A percentile compares a stretch with the other conserved stretches of the same genome.
phyloP scores from a whole-genome alignment of 2,797 vertebrate species.

The Pangasius larnaudii region DNA sequence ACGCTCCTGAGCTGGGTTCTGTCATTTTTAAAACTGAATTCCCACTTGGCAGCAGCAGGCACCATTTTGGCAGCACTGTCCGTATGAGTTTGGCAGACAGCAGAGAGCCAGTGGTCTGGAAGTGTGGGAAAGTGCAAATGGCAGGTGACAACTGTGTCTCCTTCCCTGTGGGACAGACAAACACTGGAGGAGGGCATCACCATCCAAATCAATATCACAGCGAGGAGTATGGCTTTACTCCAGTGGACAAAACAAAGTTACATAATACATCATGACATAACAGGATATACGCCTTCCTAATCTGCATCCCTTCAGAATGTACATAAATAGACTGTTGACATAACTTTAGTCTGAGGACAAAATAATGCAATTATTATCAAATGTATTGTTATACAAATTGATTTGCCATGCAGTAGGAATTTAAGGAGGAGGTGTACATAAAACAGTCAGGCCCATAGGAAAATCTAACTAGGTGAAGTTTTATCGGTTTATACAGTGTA shows the following conservation, averaged over 20 bases:
- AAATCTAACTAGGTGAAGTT: background rate
- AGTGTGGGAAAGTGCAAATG: slow-evolving; percentile 66
- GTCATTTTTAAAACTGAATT: slow-evolving; percentile 60
- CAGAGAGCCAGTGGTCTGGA: slow-evolving; percentile 45
- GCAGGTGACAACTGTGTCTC: slow-evolving; percentile 25
- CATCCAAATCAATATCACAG: slow-evolving; percentile 23
- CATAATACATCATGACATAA: slow-evolving; percentile 26
- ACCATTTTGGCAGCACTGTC: slow-evolving; percentile 62
- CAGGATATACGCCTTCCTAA: slow-evolving; percentile 19
- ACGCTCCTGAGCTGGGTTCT: slow-evolving; percentile 44
- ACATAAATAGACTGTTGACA: slow-evolving; percentile 12
- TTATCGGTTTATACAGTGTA: background rate
- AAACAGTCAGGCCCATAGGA: background rate
- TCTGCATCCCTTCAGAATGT: background rate
- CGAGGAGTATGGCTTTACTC: background rate
- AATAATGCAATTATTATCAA: slow-evolving; percentile 9
- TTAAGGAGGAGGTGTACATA: background rate
- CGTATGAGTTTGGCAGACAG: slow-evolving; percentile 55
- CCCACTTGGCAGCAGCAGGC: slow-evolving; percentile 61
- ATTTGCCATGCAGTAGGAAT: slow-evolving; percentile 14
- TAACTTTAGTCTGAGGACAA: background rate
- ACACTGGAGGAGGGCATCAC: background rate
- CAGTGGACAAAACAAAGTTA: slow-evolving; percentile 30
- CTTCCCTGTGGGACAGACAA: slow-evolving; percentile 14
- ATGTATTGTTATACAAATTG: background rate